A percentile compares a stretch with the other conserved stretches of the same genome.
Evolutionary conservation across 2,113 vertebrate species (phyloP).

Genomic region (Patagioenas fasciata): DNA sequence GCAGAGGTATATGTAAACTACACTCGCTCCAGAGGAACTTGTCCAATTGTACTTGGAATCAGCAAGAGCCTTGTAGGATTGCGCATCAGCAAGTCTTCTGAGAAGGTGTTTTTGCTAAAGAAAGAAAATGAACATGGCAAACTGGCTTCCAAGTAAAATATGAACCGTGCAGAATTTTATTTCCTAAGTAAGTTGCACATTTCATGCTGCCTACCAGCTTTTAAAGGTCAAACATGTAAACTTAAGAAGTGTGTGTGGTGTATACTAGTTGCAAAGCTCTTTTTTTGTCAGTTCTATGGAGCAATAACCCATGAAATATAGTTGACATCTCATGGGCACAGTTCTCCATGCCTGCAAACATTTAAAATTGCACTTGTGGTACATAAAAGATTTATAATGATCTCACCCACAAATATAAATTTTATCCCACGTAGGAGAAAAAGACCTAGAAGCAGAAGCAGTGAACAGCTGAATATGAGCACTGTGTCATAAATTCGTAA

Average conservation of each 20-base stretch:
- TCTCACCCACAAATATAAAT: conserved; percentile 75
- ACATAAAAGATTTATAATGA: conserved; percentile 77
- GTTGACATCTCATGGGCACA: conserved; percentile 62
- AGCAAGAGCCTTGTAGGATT: neutral
- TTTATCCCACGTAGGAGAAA: conserved; percentile 65
- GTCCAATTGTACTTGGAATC: neutral
- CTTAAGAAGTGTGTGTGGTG: conserved; percentile 26
- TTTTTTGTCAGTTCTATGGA: conserved; percentile 50
- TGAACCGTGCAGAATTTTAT: neutral
- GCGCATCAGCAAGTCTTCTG: neutral
- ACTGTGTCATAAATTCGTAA: conserved; percentile 69
- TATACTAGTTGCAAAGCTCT: conserved; percentile 34
- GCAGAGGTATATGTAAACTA: neutral
- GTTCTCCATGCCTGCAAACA: conserved; percentile 70
- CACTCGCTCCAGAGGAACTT: neutral
- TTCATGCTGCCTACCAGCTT: conserved; percentile 24
- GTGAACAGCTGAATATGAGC: conserved; percentile 69
- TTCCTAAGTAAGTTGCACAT: neutral
- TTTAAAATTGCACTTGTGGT: conserved; percentile 73
- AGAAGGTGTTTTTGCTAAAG: neutral
- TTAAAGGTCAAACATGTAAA: conserved; percentile 56
- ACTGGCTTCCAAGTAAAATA: neutral
- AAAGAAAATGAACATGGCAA: conserved; percentile 4
- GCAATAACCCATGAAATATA: conserved; percentile 63
- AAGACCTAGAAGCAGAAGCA: conserved; percentile 67